Evolutionary conservation across 2,888 invertebrate species (phyloP).

Genomic region (Orthosia incerta): DNA sequence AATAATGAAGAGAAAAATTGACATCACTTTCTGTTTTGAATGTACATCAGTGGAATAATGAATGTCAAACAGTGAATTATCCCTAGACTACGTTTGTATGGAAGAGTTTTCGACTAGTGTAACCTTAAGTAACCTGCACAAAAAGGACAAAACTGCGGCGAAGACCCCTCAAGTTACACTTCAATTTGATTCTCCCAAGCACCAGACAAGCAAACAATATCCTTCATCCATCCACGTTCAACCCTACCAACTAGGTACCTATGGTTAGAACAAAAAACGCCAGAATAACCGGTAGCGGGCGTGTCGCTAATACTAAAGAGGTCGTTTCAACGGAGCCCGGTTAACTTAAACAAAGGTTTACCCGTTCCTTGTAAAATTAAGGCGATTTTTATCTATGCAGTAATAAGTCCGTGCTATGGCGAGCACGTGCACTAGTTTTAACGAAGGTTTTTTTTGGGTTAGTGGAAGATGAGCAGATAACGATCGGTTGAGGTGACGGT

Average conservation of each 20-base stretch:
- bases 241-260: slow-evolving; percentile 57
- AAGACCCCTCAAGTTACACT: neutral
- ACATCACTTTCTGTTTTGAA: too few relatives aligned
- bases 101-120: too few relatives aligned
- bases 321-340: slow-evolving; percentile 75
- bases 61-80: too few relatives aligned
- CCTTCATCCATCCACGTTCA: slow-evolving; percentile 11
- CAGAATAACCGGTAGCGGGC: slow-evolving; percentile 87
- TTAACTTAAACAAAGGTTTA: slow-evolving; percentile 82
- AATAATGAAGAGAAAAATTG: too few relatives aligned
- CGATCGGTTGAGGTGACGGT: slow-evolving; percentile 58
- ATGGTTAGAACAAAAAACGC: slow-evolving; percentile 78
- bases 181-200: neutral
- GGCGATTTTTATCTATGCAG: slow-evolving; percentile 86
- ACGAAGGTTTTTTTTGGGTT: slow-evolving; percentile 75
- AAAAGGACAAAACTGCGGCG: neutral
- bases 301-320: slow-evolving; percentile 87
- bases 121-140: too few relatives aligned
- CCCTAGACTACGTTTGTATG: too few relatives aligned
- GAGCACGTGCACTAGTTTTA: slow-evolving; percentile 88
- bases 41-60: too few relatives aligned
- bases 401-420: slow-evolving; percentile 82
- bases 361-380: slow-evolving; percentile 88
- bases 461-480: slow-evolving; percentile 65
- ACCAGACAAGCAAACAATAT: neutral